A percentile compares a stretch with the other conserved stretches of the same genome.
phyloP scores from a whole-genome alignment of 2,113 vertebrate genomes.

The Antechinus stuartii region DNA sequence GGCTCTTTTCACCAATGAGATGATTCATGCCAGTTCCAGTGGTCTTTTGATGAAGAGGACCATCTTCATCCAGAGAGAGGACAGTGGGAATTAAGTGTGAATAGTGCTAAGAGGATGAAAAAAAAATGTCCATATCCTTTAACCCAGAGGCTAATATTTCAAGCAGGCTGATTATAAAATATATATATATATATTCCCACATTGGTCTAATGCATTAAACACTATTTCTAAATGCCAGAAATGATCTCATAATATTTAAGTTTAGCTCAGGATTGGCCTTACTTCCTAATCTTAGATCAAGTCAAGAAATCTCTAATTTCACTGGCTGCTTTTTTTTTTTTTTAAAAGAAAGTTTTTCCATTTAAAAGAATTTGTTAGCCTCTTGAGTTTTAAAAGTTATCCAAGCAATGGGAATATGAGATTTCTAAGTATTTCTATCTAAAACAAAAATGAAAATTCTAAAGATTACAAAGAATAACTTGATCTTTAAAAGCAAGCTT shows the following conservation, averaged over 20 bases:
- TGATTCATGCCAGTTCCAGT: too few species aligned
- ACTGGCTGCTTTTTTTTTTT: constrained; percentile 44
- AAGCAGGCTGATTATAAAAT: not conserved
- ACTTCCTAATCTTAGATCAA: constrained; percentile 22
- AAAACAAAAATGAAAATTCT: constrained; percentile 34
- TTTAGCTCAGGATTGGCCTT: constrained; percentile 54
- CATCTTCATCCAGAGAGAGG: too few species aligned
- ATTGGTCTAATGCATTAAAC: constrained; percentile 16
- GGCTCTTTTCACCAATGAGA: too few species aligned
- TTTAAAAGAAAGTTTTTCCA: constrained; percentile 61
- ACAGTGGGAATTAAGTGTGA: too few species aligned
- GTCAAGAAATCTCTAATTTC: constrained; percentile 50
- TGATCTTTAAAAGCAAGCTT: constrained; percentile 29
- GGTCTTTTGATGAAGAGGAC: too few species aligned
- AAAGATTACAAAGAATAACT: constrained; percentile 23
- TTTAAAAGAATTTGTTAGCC: constrained; percentile 51
- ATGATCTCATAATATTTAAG: constrained; percentile 26
- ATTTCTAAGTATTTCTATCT: constrained; percentile 56
- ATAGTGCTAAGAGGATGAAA: not conserved
- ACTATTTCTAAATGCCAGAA: constrained; percentile 52
- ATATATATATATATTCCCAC: not conserved
- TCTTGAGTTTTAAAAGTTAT: constrained; percentile 60
- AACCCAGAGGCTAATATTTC: not conserved
- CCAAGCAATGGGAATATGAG: constrained; percentile 58
- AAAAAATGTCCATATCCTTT: not conserved